Evolutionary conservation across 1,140 invertebrate genomes (phyloP).

Genomic region (honey bee (Apis mellifera)): Amel_HAv3.1 CM009936.2:17288001-17288500

Average conservation of each 20-base stretch:
- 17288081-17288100: constrained; percentile 39
- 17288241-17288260: no score
- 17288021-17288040: constrained; percentile 13
- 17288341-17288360: no score
- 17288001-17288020: constrained; percentile 31
- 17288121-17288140: neutral
- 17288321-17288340: no score
- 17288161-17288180: no score
- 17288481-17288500: constrained; percentile 52
- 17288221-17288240: no score
- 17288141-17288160: constrained; percentile 23
- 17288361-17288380: no score
- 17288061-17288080: constrained; percentile 39
- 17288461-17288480: constrained; percentile 50
- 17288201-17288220: no score
- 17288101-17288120: no score
- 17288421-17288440: constrained; percentile 3
- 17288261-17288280: no score
- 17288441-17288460: constrained; percentile 55
- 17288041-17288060: constrained; percentile 51
- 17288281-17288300: no score
- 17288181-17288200: no score
- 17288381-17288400: constrained; percentile 36
- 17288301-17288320: no score
- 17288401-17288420: constrained; percentile 19